Evolutionary conservation across 2,113 vertebrate species (phyloP), one percentile per base, ranked within the genome.

Genomic region (Tichodroma muraria): DNA sequence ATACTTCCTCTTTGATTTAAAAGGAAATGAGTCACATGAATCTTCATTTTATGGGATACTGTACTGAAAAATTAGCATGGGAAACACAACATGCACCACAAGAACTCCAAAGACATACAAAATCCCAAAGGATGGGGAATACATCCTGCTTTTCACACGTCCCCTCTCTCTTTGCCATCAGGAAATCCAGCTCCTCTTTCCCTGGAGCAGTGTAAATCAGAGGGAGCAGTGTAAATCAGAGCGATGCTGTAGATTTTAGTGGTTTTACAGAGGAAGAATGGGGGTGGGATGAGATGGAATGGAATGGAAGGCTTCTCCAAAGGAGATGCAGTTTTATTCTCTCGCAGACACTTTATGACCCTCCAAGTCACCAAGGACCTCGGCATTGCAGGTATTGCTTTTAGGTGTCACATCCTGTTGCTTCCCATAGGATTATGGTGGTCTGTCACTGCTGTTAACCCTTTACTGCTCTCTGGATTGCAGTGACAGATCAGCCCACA

Each of bases 31-130:
- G 57, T 60, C 86, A 81, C 31, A 14, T 37, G 18, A 85, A 45
- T 57, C 65, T 79, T 90, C 27, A 60, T 90, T 86, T 92, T 35
- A 80, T 13, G 30, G 59, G 45, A 73, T 23, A 35, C 25, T 37
- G 15, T 42, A 81, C 4, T 69, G 42, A 44, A 90, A 86, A 88
- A 86, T 56, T 15, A 89, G 65, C 73, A 64, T 1, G 2, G 73
- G 69, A 89, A 89, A 65, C 30, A 75, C 35, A 90, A 59, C 40
- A 35, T 8, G 10, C 24, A 69, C 9, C 35, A 42, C 8, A 1
- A 86, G 47, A 88, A 85, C 33, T 1, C 0, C 73, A 49, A 80
- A 69, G 37, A 63, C 1, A 4, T 2, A 4, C 24, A 22, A 0
- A 4, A 27, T 37, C 53, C 49, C 11, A 3, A 64, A 80, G 76